Percentiles rank a stretch among this genome's conserved stretches.
These are phyloP conservation scores for Atta cephalotes DNA, from an alignment of 1,140 invertebrate species.

Conservation along the genomic window DNA sequence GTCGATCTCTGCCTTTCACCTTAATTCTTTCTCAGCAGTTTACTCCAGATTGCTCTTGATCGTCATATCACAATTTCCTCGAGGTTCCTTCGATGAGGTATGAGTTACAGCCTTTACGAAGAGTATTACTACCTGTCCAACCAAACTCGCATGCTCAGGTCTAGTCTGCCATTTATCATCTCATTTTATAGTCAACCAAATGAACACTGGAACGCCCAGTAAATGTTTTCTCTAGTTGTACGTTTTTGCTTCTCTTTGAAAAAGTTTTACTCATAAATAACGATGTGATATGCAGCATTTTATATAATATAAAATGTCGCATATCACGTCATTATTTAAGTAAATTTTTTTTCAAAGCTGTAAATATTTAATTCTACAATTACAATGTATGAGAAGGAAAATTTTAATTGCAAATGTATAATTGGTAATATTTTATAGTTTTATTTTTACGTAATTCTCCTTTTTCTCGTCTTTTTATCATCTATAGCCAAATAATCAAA, in stretches of 20 bases:
- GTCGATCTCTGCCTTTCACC: slow-evolving; percentile 68
- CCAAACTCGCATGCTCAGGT: slow-evolving; percentile 78
- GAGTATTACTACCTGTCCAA: slow-evolving; percentile 85
- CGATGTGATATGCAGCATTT: neutral
- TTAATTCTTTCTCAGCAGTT: slow-evolving; percentile 61
- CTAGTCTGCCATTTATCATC: slow-evolving; percentile 82
- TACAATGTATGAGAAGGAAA: neutral
- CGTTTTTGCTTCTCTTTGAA: neutral
- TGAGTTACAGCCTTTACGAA: slow-evolving; percentile 83
- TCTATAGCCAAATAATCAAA: neutral
- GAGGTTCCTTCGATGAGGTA: slow-evolving; percentile 70
- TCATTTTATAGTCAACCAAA: slow-evolving; percentile 76
- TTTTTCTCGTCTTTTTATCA: neutral
- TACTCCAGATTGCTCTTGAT: slow-evolving; percentile 73
- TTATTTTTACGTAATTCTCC: neutral
- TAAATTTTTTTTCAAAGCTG: no score
- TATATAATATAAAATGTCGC: neutral
- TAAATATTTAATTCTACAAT: neutral
- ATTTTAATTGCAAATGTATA: neutral
- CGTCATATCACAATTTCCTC: slow-evolving; percentile 80
- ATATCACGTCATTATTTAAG: no score
- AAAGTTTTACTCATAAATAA: neutral
- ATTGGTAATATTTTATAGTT: slow-evolving; percentile 1
- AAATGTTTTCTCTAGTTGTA: slow-evolving; percentile 20
- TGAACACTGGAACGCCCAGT: slow-evolving; percentile 57